These are phyloP conservation scores for Horisme vitalbata DNA, from an alignment of 2,888 invertebrate species.

Conservation along the genomic window DNA sequence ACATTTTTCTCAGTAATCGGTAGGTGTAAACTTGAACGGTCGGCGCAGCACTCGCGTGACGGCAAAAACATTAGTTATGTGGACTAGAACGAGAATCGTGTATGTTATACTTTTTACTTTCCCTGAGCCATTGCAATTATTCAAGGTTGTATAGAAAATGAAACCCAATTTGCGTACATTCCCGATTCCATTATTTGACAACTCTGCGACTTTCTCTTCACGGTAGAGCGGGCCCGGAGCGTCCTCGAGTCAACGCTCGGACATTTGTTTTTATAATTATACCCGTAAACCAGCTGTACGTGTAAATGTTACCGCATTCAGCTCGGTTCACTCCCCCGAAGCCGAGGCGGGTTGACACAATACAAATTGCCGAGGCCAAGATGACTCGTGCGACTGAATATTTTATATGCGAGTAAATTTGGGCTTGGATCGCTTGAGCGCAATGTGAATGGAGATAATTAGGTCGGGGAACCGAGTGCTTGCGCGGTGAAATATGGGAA, in stretches of 20 bases:
- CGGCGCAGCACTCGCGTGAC: slow-evolving; percentile 27
- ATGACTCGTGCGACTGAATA: slow-evolving; percentile 39
- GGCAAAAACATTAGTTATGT: slow-evolving; percentile 28
- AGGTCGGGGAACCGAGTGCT: slow-evolving; percentile 27
- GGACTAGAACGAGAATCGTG: slow-evolving; percentile 30
- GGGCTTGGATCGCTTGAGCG: slow-evolving; percentile 29
- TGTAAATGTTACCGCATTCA: slow-evolving; percentile 45
- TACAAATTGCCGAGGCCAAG: slow-evolving; percentile 41
- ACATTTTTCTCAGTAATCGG: slow-evolving; percentile 26
- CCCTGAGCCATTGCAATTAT: slow-evolving; percentile 41
- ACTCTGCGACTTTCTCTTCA: slow-evolving; percentile 63
- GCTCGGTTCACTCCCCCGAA: slow-evolving; percentile 36
- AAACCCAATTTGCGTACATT: slow-evolving; percentile 61
- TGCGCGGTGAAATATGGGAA: slow-evolving; percentile 16
- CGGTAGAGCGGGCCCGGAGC: slow-evolving; percentile 49
- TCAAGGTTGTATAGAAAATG: slow-evolving; percentile 59
- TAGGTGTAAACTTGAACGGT: slow-evolving; percentile 24
- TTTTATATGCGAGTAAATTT: slow-evolving; percentile 34
- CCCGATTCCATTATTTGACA: slow-evolving; percentile 45
- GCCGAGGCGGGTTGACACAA: slow-evolving; percentile 38
- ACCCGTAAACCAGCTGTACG: slow-evolving; percentile 37
- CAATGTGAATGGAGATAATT: slow-evolving; percentile 33
- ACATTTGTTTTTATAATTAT: slow-evolving; percentile 52
- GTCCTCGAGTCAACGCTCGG: slow-evolving; percentile 56
- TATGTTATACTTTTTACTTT: slow-evolving; percentile 31